Evolutionary conservation across 2,888 invertebrate species (phyloP).

Genomic region (Drosophila nigritarsus): DNA sequence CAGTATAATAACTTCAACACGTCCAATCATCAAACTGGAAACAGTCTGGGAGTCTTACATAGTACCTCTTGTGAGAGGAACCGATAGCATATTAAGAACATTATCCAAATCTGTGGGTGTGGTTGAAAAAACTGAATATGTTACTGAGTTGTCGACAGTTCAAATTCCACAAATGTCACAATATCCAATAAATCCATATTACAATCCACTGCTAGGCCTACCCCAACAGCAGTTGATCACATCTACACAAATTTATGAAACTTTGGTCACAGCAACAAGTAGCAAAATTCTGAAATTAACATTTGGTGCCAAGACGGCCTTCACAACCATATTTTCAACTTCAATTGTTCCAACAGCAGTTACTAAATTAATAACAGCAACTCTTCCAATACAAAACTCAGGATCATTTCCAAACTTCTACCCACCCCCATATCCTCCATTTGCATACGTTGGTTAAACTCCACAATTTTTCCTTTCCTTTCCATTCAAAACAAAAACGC

Average conservation of each 20-base stretch:
- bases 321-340: conserved; percentile 94
- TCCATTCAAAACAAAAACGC: neutral
- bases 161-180: conserved; percentile 86
- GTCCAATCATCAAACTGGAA: conserved; percentile 90
- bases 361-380: conserved; percentile 93
- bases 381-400: conserved; percentile 90
- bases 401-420: conserved; percentile 91
- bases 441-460: conserved; percentile 89
- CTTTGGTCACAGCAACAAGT: conserved; percentile 91
- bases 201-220: conserved; percentile 85
- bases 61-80: conserved; percentile 91
- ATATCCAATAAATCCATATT: conserved; percentile 84
- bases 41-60: conserved; percentile 93
- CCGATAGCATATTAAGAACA: conserved; percentile 91
- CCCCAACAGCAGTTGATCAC: conserved; percentile 91
- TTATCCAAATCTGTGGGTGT: conserved; percentile 92
- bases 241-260: conserved; percentile 92
- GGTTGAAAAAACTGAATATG: conserved; percentile 91
- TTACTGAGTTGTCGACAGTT: conserved; percentile 90
- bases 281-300: conserved; percentile 94
- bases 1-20: conserved; percentile 89
- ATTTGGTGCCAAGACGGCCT: conserved; percentile 95
- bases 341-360: conserved; percentile 92
- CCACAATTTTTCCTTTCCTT: conserved; percentile 1
- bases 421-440: conserved; percentile 91